These are phyloP conservation scores for Chlorops oryzae DNA, from an alignment of 1,140 invertebrate species.

Conservation along the genomic window DNA sequence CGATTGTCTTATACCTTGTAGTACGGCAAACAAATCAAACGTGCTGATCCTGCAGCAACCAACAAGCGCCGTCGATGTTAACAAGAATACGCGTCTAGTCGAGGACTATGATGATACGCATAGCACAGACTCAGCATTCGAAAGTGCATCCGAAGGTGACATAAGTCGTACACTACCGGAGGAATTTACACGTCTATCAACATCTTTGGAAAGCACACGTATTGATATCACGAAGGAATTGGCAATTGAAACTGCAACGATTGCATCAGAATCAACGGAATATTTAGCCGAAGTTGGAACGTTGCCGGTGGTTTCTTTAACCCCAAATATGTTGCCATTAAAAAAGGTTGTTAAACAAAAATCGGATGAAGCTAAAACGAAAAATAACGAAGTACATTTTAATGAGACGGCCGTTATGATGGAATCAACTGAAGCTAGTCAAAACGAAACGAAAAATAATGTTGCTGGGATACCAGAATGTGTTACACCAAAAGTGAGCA, in stretches of 20 bases:
- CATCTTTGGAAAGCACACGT: constrained; percentile 38
- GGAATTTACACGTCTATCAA: constrained; percentile 38
- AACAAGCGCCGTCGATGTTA: constrained; percentile 27
- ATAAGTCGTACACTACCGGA: constrained; percentile 43
- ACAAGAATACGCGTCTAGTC: constrained; percentile 31
- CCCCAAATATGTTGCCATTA: too few relatives aligned
- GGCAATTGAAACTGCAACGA: constrained; percentile 42
- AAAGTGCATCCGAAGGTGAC: constrained; percentile 42
- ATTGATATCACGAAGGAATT: constrained; percentile 33
- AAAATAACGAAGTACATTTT: too few relatives aligned
- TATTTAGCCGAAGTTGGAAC: constrained; percentile 24
- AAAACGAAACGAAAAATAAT: too few relatives aligned
- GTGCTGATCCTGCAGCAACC: constrained; percentile 3
- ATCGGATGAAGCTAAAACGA: too few relatives aligned
- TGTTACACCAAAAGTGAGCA: too few relatives aligned
- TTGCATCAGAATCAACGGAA: constrained; percentile 42
- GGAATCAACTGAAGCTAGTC: too few relatives aligned
- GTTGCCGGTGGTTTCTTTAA: too few relatives aligned
- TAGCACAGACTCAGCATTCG: constrained; percentile 45
- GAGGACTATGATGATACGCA: constrained; percentile 44
- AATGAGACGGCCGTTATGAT: too few relatives aligned
- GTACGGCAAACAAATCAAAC: constrained; percentile 2
- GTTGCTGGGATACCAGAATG: too few relatives aligned
- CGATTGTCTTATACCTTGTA: constrained; percentile 30
- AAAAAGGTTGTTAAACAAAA: too few relatives aligned